These are phyloP conservation scores for Podarcis cretensis DNA, from an alignment of 2,113 vertebrate genomes.

Conservation along the genomic window DNA sequence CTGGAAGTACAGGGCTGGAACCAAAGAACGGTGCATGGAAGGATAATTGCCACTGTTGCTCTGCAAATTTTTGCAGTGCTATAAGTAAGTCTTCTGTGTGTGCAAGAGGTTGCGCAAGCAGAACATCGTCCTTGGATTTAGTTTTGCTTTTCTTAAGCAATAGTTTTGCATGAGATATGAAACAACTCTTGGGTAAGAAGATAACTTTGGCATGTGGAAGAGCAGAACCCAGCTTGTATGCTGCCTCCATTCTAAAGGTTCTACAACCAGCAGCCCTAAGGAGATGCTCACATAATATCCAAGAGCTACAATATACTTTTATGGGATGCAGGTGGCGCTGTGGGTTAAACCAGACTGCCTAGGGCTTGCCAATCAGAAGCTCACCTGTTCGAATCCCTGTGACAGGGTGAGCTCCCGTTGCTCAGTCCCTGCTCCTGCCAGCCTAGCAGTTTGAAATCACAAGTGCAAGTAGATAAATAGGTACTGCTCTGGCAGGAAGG, in stretches of 20 bases:
- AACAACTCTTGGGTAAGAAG: neutral
- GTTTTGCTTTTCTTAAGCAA: neutral
- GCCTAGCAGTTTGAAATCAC: too few relatives aligned
- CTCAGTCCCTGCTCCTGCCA: too few relatives aligned
- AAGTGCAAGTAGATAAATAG: too few relatives aligned
- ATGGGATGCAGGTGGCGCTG: too few relatives aligned
- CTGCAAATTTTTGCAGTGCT: neutral
- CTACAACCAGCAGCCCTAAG: neutral
- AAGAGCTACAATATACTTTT: neutral
- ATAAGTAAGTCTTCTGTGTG: neutral
- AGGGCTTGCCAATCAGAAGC: too few relatives aligned
- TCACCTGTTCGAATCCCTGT: too few relatives aligned
- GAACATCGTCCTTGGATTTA: neutral
- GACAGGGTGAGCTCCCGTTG: too few relatives aligned
- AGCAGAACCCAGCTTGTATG: neutral
- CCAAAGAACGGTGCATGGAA: neutral
- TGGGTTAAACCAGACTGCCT: too few relatives aligned
- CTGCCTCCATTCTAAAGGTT: neutral
- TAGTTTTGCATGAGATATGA: neutral
- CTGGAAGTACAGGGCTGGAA: neutral
- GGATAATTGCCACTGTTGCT: neutral
- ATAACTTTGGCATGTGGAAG: neutral
- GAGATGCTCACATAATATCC: neutral
- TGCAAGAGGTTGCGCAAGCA: neutral
- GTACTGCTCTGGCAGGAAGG: too few relatives aligned